phyloP scores from a whole-genome alignment of 2,888 invertebrate species.

The Macroteleia sp. region DNA sequence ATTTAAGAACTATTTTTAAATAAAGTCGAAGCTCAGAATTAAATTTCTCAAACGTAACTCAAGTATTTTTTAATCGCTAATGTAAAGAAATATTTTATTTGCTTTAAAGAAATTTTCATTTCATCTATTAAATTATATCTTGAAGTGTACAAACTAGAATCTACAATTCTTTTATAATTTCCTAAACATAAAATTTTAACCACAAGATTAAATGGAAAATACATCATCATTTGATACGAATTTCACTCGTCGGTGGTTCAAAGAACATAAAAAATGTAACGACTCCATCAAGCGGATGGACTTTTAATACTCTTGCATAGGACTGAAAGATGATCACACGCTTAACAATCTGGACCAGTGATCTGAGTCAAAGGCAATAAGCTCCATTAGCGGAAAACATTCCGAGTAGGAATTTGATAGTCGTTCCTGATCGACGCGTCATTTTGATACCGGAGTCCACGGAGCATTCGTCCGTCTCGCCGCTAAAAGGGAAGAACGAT shows the following conservation, averaged over 20 bases:
- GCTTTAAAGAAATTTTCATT: too few species aligned
- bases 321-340: conserved; percentile 5
- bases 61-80: too few species aligned
- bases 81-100: too few species aligned
- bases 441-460: conserved; percentile 24
- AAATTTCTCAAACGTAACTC: too few species aligned
- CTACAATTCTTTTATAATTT: too few species aligned
- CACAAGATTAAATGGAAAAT: too few species aligned
- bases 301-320: conserved; percentile 19
- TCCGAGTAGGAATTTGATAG: conserved; percentile 41
- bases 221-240: neutral
- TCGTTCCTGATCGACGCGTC: conserved; percentile 45
- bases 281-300: conserved; percentile 13
- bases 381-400: conserved; percentile 56
- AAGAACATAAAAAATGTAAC: conserved; percentile 4
- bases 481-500: conserved; percentile 65
- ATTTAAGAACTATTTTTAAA: too few species aligned
- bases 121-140: too few species aligned
- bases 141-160: too few species aligned
- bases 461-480: conserved; percentile 21
- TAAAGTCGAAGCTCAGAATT: too few species aligned
- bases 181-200: too few species aligned
- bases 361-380: conserved; percentile 48
- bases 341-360: conserved; percentile 8
- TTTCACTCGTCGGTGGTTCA: neutral